Conservation (phyloP, 2,888 invertebrate genomes). For the Poecilus cupreus region DNA sequence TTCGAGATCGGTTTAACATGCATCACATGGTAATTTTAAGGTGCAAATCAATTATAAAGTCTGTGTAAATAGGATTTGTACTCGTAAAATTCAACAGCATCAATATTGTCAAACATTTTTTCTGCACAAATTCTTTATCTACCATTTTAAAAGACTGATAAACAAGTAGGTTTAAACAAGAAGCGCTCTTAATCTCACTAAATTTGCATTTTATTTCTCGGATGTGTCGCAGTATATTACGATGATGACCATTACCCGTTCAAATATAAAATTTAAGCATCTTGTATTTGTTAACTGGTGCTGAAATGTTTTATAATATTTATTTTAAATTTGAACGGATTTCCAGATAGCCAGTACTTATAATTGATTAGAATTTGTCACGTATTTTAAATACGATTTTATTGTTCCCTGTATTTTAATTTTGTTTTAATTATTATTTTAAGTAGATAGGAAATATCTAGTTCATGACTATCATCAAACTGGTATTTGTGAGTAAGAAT, state of each 20-base stretch:
- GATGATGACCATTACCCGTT: background rate
- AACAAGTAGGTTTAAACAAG: slow-evolving; percentile 42
- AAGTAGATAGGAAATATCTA: background rate
- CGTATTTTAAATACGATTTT: slow-evolving; percentile 18
- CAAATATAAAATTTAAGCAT: slow-evolving; percentile 9
- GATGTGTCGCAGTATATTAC: background rate
- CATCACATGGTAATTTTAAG: slow-evolving; percentile 17
- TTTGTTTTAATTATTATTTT: slow-evolving; percentile 7
- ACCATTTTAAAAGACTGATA: slow-evolving; percentile 52
- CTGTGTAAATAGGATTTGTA: slow-evolving; percentile 33
- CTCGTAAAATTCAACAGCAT: background rate
- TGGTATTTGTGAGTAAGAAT: background rate
- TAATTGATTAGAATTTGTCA: slow-evolving; percentile 11
- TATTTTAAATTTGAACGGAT: slow-evolving; percentile 19
- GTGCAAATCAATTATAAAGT: background rate
- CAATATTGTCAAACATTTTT: slow-evolving; percentile 22
- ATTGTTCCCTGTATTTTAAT: background rate
- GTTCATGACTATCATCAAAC: background rate
- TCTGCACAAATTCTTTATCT: slow-evolving; percentile 52
- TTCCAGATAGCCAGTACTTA: background rate
- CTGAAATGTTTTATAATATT: background rate
- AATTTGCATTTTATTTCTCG: slow-evolving; percentile 1
- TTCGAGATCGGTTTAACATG: background rate
- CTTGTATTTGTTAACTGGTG: slow-evolving; percentile 12
- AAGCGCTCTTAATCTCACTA: slow-evolving; percentile 47